phyloP scores from a whole-genome alignment of 1,140 invertebrate genomes.

The Drosophila auraria region DNA sequence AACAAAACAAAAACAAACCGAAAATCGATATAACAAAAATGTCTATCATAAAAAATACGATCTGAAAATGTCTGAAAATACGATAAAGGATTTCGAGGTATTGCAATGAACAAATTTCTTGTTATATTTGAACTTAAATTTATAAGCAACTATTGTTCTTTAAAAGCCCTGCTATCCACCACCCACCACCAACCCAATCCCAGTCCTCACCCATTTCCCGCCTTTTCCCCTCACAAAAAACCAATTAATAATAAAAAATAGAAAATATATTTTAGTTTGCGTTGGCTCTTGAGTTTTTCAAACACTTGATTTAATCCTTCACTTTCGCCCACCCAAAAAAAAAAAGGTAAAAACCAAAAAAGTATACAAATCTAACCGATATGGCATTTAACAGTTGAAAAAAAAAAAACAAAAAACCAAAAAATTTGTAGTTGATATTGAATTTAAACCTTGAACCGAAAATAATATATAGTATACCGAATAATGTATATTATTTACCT shows the following conservation, averaged over 20 bases:
- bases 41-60: slow-evolving; percentile 50
- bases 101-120: slow-evolving; percentile 82
- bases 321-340: slow-evolving; percentile 52
- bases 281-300: slow-evolving; percentile 52
- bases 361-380: slow-evolving; percentile 50
- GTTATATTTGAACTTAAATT: slow-evolving; percentile 82
- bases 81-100: slow-evolving; percentile 85
- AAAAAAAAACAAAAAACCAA: slow-evolving; percentile 37
- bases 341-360: slow-evolving; percentile 38
- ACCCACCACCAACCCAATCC: background rate
- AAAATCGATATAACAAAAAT: slow-evolving; percentile 38
- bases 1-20: slow-evolving; percentile 33
- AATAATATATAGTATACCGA: slow-evolving; percentile 55
- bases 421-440: slow-evolving; percentile 64
- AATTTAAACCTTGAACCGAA: slow-evolving; percentile 40
- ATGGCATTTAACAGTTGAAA: slow-evolving; percentile 57
- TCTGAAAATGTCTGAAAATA: slow-evolving; percentile 65
- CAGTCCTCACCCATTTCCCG: background rate
- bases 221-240: slow-evolving; percentile 6
- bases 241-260: slow-evolving; percentile 36
- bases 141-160: slow-evolving; percentile 82
- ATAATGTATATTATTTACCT: slow-evolving; percentile 60
- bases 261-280: slow-evolving; percentile 47
- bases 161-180: slow-evolving; percentile 53
- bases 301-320: slow-evolving; percentile 54